Base-by-base conservation (phyloP, 2,113 vertebrate species). In the Eublepharis macularius region DNA sequence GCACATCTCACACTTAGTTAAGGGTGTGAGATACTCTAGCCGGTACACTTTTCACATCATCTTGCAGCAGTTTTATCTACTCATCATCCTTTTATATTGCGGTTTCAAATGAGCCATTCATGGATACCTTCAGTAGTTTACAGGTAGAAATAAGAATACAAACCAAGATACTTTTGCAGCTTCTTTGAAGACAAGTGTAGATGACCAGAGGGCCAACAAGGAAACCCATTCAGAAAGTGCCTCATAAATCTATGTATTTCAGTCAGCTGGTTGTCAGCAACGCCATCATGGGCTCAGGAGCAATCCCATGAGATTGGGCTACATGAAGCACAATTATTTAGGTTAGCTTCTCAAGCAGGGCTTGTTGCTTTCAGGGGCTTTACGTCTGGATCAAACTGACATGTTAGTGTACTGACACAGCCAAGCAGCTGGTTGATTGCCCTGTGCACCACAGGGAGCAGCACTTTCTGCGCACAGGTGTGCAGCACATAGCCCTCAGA, bases 331-430 rank as follows among this genome's bases (percentile, higher is more conserved):
- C 39, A 34, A 12, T 72, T 24, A 82, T 76, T 45, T n/a, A 54
- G 79, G 68, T 83, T 68, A 87, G 16, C 77, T 70, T 69, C 41
- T 47, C 60, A 77, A 73, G 60, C 75, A 83, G 43, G 24, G 39
- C 43, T 34, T 45, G 47, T 0, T 16, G 45, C 79, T 83, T 13
- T 78, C 39, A 49, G 76, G 0, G 0, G 9, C 60, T 41, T 12
- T 4, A 68, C 73, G 86, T 14, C 26, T 47, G 34, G 41, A 1
- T 5, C 0, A 2, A 51, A 34, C 1, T 45, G 45, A 74, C 19
- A 6, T 36, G 34, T 80, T 74, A 41, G 74, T 74, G 57, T 19
- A 57, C 12, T 73, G 76, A 66, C 0, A 0, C 41, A 66, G 81
- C 34, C 54, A 85, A 86, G 43, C 0, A 0, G 19, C 1, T 36